phyloP scores from a whole-genome alignment of 2,888 invertebrate species.

The Holacanthella duospinosa region DNA sequence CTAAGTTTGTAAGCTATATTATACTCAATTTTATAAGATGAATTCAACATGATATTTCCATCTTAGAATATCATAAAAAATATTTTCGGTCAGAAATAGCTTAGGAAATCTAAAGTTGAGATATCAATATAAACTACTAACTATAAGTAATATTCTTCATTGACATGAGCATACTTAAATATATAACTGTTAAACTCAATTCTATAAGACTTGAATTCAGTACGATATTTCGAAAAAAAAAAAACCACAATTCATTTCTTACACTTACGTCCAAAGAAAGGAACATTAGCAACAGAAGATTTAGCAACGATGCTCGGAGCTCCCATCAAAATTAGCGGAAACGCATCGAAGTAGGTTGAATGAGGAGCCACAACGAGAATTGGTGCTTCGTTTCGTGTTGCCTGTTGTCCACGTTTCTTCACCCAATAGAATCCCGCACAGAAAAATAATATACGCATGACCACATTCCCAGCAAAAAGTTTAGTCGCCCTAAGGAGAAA shows the following conservation, averaged over 20 bases:
- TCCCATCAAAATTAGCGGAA: slow-evolving; percentile 26
- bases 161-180: not conserved
- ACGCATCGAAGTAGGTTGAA: slow-evolving; percentile 70
- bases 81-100: no score
- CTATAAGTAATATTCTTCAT: no score
- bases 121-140: no score
- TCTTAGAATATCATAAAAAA: no score
- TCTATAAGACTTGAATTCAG: no score
- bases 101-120: no score
- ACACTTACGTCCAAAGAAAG: slow-evolving; percentile 79
- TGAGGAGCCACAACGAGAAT: slow-evolving; percentile 81
- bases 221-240: not conserved
- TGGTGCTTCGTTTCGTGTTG: slow-evolving; percentile 64
- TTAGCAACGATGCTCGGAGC: slow-evolving; percentile 84
- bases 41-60: no score
- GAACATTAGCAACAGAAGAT: slow-evolving; percentile 67
- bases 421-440: slow-evolving; percentile 73
- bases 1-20: no score
- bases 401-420: slow-evolving; percentile 63
- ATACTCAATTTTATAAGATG: no score
- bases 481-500: slow-evolving; percentile 21
- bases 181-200: slow-evolving; percentile 1
- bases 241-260: not conserved
- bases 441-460: slow-evolving; percentile 65
- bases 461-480: slow-evolving; percentile 22